Conservation (phyloP, 2,113 vertebrate genomes). For the Chaetorhynchus papuensis region DNA sequence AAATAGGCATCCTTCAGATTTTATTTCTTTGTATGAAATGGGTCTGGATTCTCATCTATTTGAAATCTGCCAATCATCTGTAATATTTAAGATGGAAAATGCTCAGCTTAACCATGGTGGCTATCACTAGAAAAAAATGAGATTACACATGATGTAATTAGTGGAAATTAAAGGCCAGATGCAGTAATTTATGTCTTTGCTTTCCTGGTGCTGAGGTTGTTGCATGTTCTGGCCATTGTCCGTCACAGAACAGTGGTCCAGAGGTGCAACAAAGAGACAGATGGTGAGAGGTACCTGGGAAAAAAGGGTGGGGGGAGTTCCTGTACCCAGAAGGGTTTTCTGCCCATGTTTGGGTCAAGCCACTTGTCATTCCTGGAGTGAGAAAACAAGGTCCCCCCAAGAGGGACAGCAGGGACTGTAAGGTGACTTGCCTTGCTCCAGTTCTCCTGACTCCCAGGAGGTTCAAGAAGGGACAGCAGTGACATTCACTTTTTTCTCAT, state of each 20-base stretch:
- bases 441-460: not conserved
- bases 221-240: not conserved
- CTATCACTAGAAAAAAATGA: not conserved
- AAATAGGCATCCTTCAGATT: not conserved
- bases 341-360: not conserved
- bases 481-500: not conserved
- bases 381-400: not conserved
- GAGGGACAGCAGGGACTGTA: not conserved
- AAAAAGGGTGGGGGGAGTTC: not conserved
- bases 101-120: not conserved
- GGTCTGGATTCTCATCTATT: not conserved
- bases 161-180: not conserved
- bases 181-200: not conserved
- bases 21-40: not conserved
- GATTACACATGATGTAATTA: not conserved
- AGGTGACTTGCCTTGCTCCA: not conserved
- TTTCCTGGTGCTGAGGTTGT: not conserved
- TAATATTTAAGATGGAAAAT: not conserved
- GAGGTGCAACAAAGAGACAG: rapidly evolving
- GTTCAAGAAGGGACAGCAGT: not conserved
- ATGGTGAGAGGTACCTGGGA: not conserved
- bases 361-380: not conserved
- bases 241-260: rapidly evolving
- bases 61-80: not conserved
- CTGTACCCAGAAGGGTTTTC: not conserved